Base-by-base conservation (phyloP, 1,140 invertebrate species). In the Calephelis virginiensis region DNA sequence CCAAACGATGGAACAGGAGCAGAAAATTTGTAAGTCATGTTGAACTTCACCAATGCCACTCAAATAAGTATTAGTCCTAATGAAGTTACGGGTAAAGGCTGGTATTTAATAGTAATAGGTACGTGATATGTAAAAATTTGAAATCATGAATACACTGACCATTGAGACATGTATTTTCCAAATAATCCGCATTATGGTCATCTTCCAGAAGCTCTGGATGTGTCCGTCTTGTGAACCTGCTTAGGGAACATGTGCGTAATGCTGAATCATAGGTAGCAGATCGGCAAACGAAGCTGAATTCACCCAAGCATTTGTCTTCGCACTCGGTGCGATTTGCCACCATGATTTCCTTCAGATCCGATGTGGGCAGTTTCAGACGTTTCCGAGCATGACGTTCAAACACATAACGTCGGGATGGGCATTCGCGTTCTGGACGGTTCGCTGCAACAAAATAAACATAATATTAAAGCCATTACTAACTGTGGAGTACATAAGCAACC, bases 111-210 rank as follows among this genome's bases (percentile, higher is more conserved):
- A n/a, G 8, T 43, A 43, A 9, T 43, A n/a, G n/a, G n/a, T n/a
- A 43, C 28, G 28, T 4, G 28, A 4, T 43, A 43, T 43, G 7
- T 8, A 43, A 6, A 43, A 7, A 6, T 43, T 43, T 43, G 5
- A 66, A 64, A 46, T 67, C 6, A 11, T 46, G 28, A 17, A 65
- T 47, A 48, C 59, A 9, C 78, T 92, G 92, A 97, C 97, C 95
- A 84, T 96, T 97, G 1, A 98, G 86, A 83, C 97, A 98, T 48
- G 96, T 97, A 79, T 98, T 98, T 92, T 98, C 97, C 71, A 97
- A 92, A 85, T 98, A 98, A 85, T 98, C 97, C 1, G 95, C 95
- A 84, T 96, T 96, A 1, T 96, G 94, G 85, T 97, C 96, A 73
- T 97, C 95, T 80, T 96, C 94, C 38, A 97, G 81, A 5, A 97